Base-by-base conservation (phyloP, 1,140 invertebrate genomes). In the Atta texana region DNA sequence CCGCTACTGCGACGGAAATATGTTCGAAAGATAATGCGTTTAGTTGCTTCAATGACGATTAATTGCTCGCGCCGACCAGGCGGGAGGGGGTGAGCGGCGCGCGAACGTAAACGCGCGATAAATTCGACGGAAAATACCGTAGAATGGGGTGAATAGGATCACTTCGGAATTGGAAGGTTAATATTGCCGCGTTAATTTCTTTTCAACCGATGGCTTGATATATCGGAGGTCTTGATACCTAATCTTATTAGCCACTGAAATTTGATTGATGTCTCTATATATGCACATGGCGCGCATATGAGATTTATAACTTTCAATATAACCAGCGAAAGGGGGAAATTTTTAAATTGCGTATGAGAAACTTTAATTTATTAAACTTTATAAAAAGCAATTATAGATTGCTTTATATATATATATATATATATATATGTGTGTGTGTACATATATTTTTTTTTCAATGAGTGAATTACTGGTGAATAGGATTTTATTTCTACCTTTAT, bases 11-110 rank as follows among this genome's bases (percentile, higher is more conserved):
- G 80, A 84, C 80, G 80, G 80, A 84, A 84, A 84, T 84, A 84
- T 84, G 80, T 84, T 84, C 80, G 80, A 84, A 84, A 84, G 80
- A 84, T 84, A 84, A 84, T 84, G 80, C 80, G 80, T 84, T 84
- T 84, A 84, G 80, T 84, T 84, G 80, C 80, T 84, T 84, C 80
- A 84, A 84, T 84, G 80, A 75, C 80, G 80, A 84, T 84, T 84
- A 84, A 84, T 84, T 84, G 80, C 80, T 84, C 80, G 69, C 80
- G 80, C 39, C 69, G 68, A 34, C 68, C 39, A 16, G 69, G 69
- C 66, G 78, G 66, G 53, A 44, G 16, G 77, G 63, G 64, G 78
- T 51, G 78, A 57, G 78, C 55, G 24, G 80, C 80, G 80, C 69
- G 80, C 80, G 80, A 84, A 84, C 80, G 80, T 84, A 84, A 84